Conservation (phyloP, 2,797 vertebrate species). For the Phylloscopus collybita region DNA sequence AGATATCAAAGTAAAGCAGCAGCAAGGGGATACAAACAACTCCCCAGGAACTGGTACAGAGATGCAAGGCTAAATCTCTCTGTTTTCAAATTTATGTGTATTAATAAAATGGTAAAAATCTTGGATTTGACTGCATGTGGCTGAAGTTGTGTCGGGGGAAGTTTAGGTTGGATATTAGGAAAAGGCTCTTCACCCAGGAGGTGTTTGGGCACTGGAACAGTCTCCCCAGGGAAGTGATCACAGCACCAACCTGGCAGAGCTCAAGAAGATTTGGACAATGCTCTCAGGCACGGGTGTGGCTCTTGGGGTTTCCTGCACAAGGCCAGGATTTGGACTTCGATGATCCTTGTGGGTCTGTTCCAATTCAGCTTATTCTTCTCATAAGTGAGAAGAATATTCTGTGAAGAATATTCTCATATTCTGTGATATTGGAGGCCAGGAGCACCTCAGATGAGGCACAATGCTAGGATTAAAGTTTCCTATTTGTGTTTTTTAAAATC, state of each 20-base stretch:
- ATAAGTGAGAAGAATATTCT: too few relatives aligned
- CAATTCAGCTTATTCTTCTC: not conserved
- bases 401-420: too few relatives aligned
- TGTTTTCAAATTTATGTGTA: not conserved
- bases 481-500: not conserved
- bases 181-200: not conserved
- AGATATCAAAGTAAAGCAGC: not conserved
- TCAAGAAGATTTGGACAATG: not conserved
- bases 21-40: not conserved
- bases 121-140: not conserved
- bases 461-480: not conserved
- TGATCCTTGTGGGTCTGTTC: not conserved
- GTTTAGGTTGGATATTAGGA: not conserved
- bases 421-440: not conserved
- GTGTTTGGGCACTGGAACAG: not conserved
- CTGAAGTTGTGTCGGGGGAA: not conserved
- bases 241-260: not conserved
- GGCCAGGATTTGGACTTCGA: fast-evolving
- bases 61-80: not conserved
- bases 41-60: not conserved
- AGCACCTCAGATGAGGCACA: not conserved
- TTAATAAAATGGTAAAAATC: not conserved
- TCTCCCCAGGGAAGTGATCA: not conserved
- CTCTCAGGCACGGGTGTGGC: too few relatives aligned
- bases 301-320: not conserved